A percentile compares a stretch with the other conserved stretches of the same genome.
phyloP scores from a whole-genome alignment of 2,888 invertebrate genomes.

The Lamellibrachia satsuma region DNA sequence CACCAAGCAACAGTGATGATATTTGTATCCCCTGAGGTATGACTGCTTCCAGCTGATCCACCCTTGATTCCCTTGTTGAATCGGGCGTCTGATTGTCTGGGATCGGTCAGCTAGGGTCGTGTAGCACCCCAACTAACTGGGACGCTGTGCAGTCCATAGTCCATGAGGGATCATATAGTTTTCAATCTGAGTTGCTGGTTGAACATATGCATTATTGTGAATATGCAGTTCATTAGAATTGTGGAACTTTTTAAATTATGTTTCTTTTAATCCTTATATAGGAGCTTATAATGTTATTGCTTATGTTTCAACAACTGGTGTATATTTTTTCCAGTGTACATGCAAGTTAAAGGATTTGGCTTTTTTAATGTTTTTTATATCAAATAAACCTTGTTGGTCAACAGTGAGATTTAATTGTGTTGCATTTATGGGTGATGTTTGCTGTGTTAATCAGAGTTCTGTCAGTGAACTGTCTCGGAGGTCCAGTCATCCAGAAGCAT shows the following conservation, averaged over 20 bases:
- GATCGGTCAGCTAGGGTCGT: background rate
- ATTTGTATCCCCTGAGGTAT: background rate
- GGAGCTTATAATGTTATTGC: background rate
- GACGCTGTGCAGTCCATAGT: background rate
- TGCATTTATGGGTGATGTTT: background rate
- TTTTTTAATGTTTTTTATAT: background rate
- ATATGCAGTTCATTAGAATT: background rate
- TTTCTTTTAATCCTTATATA: background rate
- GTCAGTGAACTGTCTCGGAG: background rate
- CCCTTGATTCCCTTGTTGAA: slow-evolving; percentile 1
- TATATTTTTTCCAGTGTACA: too few relatives aligned
- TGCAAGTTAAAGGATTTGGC: background rate
- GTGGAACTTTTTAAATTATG: background rate
- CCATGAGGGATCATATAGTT: background rate
- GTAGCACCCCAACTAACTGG: background rate
- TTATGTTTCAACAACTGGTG: background rate
- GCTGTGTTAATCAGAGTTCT: background rate
- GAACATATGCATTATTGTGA: background rate
- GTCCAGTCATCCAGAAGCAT: background rate
- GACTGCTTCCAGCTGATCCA: background rate
- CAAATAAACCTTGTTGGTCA: background rate
- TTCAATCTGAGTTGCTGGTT: background rate
- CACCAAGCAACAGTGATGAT: slow-evolving; percentile 10
- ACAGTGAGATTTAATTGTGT: background rate
- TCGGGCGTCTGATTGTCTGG: background rate